Conservation (phyloP, 2,113 vertebrate genomes). For the Actenoides hombroni region DNA sequence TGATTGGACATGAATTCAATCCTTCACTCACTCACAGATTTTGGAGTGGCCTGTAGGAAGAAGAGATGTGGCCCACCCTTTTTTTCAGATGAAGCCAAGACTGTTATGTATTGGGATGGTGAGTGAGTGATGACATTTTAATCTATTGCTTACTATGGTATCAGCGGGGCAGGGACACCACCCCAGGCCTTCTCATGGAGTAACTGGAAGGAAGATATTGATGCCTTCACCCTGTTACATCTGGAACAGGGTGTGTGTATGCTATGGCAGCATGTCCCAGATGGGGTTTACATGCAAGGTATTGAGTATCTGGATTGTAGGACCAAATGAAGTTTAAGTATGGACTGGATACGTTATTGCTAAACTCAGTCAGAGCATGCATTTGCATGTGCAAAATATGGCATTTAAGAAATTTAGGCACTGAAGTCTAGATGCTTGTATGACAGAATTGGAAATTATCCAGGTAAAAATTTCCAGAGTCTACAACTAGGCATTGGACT, state of each 20-base stretch:
- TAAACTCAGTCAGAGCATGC: neutral
- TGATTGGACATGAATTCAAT: neutral
- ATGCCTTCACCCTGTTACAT: neutral
- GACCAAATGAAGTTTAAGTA: neutral
- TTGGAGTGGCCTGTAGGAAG: neutral
- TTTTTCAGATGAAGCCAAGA: neutral
- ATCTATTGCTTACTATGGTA: neutral
- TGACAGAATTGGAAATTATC: neutral
- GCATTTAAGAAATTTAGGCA: neutral
- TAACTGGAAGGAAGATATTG: neutral
- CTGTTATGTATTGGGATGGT: neutral
- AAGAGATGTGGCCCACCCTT: neutral
- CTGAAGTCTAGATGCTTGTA: neutral
- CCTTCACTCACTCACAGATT: neutral
- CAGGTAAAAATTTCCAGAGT: neutral
- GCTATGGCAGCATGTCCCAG: neutral
- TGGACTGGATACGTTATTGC: neutral
- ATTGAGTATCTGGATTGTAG: neutral
- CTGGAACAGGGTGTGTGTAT: fast-evolving
- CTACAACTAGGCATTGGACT: neutral
- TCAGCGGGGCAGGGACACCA: neutral
- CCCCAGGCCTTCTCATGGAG: neutral
- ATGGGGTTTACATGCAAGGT: neutral
- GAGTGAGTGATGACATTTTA: neutral
- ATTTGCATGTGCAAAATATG: neutral